Evolutionary conservation across 2,888 invertebrate species (phyloP), one percentile per base, ranked within the genome.

Genomic region (Chymomyza amoena): DNA sequence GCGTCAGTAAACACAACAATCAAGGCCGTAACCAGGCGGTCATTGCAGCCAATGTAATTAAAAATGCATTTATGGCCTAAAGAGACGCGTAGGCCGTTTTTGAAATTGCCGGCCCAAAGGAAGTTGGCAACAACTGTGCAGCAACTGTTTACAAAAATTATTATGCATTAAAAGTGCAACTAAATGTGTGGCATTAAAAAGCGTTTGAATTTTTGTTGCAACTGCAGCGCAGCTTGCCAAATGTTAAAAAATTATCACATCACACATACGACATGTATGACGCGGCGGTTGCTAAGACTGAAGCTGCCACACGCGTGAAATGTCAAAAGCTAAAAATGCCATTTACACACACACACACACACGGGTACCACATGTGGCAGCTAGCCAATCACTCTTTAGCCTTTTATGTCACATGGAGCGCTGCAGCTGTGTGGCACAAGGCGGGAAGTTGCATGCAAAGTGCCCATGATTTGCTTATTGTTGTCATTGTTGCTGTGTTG

Each of bases 311-410:
- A 84, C 88, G 88, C 84, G 88, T 84, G 84, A 84, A 84, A 84
- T 84, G 84, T 88, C 84, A 88, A 84, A 84, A 81, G 84, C 80
- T 86, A 84, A 86, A 84, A 84, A 86, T 84, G 82, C 84, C 87
- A 84, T 88, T 87, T 81, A 69, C 69, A 68, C 66, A 57, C 63
- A 64, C 72, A 36, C 45, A 76, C 65, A 36, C 57, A 60, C 62
- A 69, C 32, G 7, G 32, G 0, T 32, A 64, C 18, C 18, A 59
- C 32, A 60, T 25, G 18, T 57, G 25, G 15, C 50, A 66, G 60
- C 50, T 6, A 52, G n/a, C 76, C 73, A 76, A 76, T 76, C 76
- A 75, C 64, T 70, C 70, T 70, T 75, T 75, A 74, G 86, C 70
- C 80, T 79, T 80, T 84, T 69, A 76, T 79, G 75, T 73, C 72